A percentile compares a stretch with the other conserved stretches of the same genome.
Conservation (phyloP, 37 sponge, comb jelly and placozoan species). For the Mnemiopsis leidyi region DNA sequence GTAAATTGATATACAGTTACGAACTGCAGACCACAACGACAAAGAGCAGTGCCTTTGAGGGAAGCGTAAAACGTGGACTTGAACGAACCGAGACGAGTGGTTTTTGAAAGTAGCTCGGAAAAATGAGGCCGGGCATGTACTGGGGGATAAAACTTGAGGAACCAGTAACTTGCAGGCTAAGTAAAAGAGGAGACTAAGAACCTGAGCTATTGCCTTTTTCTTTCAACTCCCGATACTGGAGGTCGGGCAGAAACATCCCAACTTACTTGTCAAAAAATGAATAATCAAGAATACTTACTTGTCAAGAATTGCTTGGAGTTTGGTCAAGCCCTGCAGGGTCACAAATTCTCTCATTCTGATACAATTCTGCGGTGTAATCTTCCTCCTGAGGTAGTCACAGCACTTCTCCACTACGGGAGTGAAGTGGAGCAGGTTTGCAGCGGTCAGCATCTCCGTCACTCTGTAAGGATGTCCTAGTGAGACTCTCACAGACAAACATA, state of each 20-base stretch:
- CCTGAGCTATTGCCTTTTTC: neutral
- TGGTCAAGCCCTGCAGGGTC: conserved; percentile 14
- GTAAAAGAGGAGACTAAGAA: neutral
- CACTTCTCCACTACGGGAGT: conserved; percentile 16
- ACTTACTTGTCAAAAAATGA: neutral
- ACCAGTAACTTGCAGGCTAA: neutral
- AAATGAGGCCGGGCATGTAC: neutral
- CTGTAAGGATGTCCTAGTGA: too few relatives aligned
- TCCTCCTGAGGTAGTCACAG: conserved; percentile 9
- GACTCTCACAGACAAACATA: too few relatives aligned
- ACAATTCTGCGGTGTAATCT: neutral
- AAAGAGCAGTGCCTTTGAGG: neutral
- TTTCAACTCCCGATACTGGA: too few relatives aligned
- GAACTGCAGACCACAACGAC: neutral
- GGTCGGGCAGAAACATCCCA: neutral
- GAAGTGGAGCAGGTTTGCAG: conserved; percentile 54
- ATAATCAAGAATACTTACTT: neutral
- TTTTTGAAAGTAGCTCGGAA: neutral
- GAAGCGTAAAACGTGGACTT: neutral
- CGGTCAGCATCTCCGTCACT: conserved; percentile 25
- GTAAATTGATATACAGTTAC: neutral
- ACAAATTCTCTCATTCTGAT: conserved; percentile 18
- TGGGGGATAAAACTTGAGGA: neutral
- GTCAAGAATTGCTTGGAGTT: conserved; percentile 9
- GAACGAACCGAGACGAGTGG: neutral